Evolutionary conservation across 2,888 invertebrate genomes (phyloP).

Genomic region (Elegia similella): DNA sequence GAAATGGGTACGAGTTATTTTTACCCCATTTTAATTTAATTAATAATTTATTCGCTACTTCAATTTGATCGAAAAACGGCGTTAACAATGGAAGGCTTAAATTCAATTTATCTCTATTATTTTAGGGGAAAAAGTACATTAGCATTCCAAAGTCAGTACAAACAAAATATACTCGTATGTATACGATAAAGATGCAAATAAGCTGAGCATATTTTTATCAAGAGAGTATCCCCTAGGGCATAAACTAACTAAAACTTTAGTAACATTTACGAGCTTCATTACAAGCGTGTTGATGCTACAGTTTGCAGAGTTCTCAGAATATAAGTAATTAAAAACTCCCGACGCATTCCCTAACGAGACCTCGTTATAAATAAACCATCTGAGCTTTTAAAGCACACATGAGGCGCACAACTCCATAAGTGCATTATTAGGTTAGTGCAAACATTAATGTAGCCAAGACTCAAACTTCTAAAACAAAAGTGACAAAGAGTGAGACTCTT

Average conservation of each 20-base stretch:
- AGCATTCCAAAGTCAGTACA: no score
- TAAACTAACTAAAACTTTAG: not conserved
- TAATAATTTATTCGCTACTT: no score
- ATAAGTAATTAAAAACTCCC: conserved; percentile 6
- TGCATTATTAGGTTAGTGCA: not conserved
- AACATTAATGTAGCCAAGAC: not conserved
- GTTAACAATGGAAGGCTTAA: no score
- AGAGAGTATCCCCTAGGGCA: not conserved
- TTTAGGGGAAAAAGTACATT: no score
- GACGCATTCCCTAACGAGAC: not conserved
- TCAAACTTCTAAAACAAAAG: no score
- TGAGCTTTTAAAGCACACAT: not conserved
- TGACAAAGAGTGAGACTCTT: no score
- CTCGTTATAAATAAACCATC: conserved; percentile 1
- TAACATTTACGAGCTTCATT: not conserved
- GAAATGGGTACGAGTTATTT: no score
- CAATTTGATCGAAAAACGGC: no score
- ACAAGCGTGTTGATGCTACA: not conserved
- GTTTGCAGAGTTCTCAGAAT: not conserved
- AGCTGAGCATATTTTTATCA: not conserved
- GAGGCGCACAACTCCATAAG: not conserved
- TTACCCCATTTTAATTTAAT: no score
- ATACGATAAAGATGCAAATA: not conserved
- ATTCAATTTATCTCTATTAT: no score
- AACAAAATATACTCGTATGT: not conserved